Conservation (phyloP, 2,113 vertebrate genomes). For the Capreolus pygargus region DNA sequence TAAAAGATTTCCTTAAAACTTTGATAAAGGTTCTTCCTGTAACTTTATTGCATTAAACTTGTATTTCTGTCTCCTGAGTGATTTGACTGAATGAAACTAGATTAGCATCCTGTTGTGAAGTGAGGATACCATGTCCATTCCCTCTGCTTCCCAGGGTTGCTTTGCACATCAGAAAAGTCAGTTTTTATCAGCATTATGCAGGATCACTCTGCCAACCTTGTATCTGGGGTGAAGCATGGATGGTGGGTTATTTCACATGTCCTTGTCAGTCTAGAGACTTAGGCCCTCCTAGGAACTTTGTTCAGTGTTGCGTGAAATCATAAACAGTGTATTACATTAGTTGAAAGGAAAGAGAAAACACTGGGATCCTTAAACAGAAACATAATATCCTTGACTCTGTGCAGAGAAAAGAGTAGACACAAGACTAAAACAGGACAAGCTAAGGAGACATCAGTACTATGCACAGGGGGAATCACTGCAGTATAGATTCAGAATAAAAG, state of each 20-base stretch:
- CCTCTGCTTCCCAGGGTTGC: neutral
- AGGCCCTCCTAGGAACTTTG: neutral
- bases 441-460: neutral
- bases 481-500: neutral
- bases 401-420: neutral
- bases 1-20: neutral
- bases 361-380: neutral
- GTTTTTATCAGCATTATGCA: neutral
- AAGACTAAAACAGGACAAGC: neutral
- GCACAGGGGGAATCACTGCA: neutral
- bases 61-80: neutral
- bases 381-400: neutral
- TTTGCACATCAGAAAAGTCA: neutral
- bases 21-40: neutral
- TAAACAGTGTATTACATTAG: neutral
- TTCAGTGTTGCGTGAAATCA: neutral
- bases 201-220: neutral
- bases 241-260: neutral
- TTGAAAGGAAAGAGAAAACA: neutral
- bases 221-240: neutral
- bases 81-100: neutral
- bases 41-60: neutral
- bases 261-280: neutral
- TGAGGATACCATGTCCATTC: neutral
- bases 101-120: neutral